Base-by-base conservation (phyloP, 1,140 invertebrate genomes). In the Chrysomallon squamiferum region DNA sequence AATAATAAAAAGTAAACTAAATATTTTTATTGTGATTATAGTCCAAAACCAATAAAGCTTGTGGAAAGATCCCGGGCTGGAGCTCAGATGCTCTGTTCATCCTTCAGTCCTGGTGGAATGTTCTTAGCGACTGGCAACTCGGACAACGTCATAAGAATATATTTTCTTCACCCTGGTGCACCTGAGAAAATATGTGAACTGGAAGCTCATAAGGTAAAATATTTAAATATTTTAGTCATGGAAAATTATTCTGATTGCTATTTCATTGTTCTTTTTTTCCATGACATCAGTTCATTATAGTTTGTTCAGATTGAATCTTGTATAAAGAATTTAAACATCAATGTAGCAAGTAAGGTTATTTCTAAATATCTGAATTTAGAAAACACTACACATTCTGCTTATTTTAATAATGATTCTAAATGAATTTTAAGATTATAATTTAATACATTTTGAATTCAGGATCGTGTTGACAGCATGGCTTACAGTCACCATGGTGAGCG, bases 1-100 rank as follows among this genome's bases (percentile, higher is more conserved):
- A n/a, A n/a, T n/a, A n/a, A n/a, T n/a, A n/a, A n/a, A n/a, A n/a
- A n/a, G n/a, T n/a, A n/a, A n/a, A n/a, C n/a, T n/a, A n/a, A n/a
- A n/a, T n/a, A n/a, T n/a, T n/a, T n/a, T n/a, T n/a, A n/a, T n/a
- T n/a, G n/a, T n/a, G n/a, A n/a, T n/a, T n/a, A n/a, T n/a, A 93
- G 91, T 43, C 87, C 91, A 30, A 94, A 93, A 80, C 95, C 95
- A 3, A 91, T 92, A 65, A 92, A 96, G 79, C 97, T 95, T 82
- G 92, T 96, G 75, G 97, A 99, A 86, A 90, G 94, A 76, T 93
- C 96, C 86, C 88, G 95, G 6, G 94, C 95, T 2, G 96, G 96
- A 45, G 95, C 95, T 20, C 95, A 97, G 88, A 97, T 99, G 91
- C 91, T 98, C 68, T 98, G 96, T 85, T 93, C 94, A 0, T 94